A percentile compares a stretch with the other conserved stretches of the same genome.
These are phyloP conservation scores for Eira barbara DNA, from an alignment of 2,113 vertebrate species.

Conservation along the genomic window DNA sequence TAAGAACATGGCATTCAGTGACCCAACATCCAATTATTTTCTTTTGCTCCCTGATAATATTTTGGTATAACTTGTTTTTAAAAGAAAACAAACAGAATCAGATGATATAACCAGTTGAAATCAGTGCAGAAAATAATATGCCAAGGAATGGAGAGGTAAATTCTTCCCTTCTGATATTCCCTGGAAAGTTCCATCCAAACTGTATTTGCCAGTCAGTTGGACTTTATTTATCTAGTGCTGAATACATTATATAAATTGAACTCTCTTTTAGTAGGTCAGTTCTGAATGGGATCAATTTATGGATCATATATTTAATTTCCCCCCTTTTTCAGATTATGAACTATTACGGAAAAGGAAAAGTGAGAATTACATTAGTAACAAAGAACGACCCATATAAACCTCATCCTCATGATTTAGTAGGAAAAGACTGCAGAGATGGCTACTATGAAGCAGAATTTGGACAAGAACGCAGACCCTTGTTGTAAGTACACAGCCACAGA, in stretches of 20 bases:
- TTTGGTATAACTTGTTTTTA: conserved; percentile 38
- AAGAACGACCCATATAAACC: conserved; percentile 96
- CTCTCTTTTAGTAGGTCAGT: conserved; percentile 34
- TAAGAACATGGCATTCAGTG: neutral
- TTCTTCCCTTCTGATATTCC: neutral
- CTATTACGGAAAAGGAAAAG: conserved; percentile 92
- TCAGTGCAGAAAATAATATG: conserved; percentile 36
- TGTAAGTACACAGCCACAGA: conserved; percentile 86
- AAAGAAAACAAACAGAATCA: conserved; percentile 20
- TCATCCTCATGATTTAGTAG: conserved; percentile 97
- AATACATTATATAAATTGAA: neutral
- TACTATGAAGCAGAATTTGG: conserved; percentile 98
- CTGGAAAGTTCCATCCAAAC: conserved; percentile 5
- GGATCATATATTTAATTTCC: conserved; percentile 38
- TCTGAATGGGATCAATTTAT: conserved; percentile 5
- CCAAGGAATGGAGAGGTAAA: neutral
- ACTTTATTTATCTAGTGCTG: neutral
- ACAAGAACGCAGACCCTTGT: conserved; percentile 93
- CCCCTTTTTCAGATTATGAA: conserved; percentile 88
- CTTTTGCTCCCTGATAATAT: neutral
- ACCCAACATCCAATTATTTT: neutral
- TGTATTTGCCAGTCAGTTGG: neutral
- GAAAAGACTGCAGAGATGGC: conserved; percentile 97
- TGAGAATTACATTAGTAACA: conserved; percentile 94
- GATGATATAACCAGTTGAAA: conserved; percentile 18